Percentiles rank a stretch among this genome's conserved stretches.
phyloP scores from a whole-genome alignment of 92 coral and sea anemone species.

The Zoanthus sociatus region DNA sequence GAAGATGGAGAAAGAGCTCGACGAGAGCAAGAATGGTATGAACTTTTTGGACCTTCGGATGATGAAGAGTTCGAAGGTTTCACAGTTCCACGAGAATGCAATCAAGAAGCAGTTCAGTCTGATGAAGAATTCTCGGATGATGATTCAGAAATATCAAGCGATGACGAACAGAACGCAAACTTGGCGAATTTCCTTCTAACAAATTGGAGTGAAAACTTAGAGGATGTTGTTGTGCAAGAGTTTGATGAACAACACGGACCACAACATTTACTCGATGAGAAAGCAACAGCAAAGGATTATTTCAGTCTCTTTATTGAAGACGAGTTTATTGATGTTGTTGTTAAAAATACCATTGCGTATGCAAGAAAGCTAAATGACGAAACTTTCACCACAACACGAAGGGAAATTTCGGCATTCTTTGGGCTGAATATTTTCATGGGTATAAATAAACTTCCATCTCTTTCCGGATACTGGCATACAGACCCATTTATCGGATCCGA shows the following conservation, averaged over 20 bases:
- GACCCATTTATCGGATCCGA: slow-evolving; percentile 46
- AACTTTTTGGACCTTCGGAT: slow-evolving; percentile 20
- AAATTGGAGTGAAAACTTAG: slow-evolving; percentile 2
- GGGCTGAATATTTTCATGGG: slow-evolving; percentile 52
- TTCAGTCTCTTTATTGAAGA: slow-evolving; percentile 1
- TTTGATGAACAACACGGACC: slow-evolving; percentile 8
- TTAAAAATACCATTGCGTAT: slow-evolving; percentile 43
- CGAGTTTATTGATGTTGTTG: slow-evolving; percentile 21
- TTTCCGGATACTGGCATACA: slow-evolving; percentile 45
- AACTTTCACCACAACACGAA: slow-evolving; percentile 45
- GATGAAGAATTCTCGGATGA: not conserved
- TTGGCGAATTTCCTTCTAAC: slow-evolving; percentile 15
- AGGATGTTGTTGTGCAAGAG: slow-evolving; percentile 14
- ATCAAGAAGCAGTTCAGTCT: slow-evolving; percentile 17
- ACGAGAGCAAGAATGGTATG: slow-evolving; percentile 14
- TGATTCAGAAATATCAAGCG: not conserved
- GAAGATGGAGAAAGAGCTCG: slow-evolving; percentile 24
- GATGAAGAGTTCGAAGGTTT: slow-evolving; percentile 16
- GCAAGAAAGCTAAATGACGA: slow-evolving; percentile 47
- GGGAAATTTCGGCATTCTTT: slow-evolving; percentile 47
- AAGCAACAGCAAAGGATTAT: slow-evolving; percentile 18
- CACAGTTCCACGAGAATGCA: slow-evolving; percentile 8
- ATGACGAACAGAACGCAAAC: slow-evolving; percentile 12
- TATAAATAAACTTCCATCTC: slow-evolving; percentile 46
- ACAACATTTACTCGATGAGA: not conserved